Evolutionary conservation across 2,888 invertebrate species (phyloP), one percentile per base, ranked within the genome.

Genomic region (Metacarcinus magister): DNA sequence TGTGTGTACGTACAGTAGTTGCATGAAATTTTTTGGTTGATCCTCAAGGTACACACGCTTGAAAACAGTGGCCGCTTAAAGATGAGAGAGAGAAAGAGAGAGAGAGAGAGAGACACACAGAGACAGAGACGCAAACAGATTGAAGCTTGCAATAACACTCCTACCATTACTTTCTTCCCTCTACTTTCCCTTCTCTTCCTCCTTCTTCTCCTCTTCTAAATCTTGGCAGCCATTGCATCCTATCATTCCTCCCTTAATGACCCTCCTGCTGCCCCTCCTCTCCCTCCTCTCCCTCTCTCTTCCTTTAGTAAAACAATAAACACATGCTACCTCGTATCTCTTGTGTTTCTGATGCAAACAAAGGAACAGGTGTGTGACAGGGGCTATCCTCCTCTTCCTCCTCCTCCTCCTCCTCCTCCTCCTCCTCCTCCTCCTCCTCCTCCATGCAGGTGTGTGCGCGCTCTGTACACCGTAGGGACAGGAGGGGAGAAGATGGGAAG

Each of bases 221-320:
- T 82, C n/a, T 28, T 82, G 82, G 16, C 7, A 32, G 82, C 32
- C n/a, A 28, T 16, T 4, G 19, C 87, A 87, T n/a, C 19, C 28
- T 19, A 87, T 87, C 28, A 10, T 23, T n/a, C 39, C 43, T 43
- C 89, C 13, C 28, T 1, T 87, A 87, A 10, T 32, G 28, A 87
- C 87, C n/a, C 48, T 46, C 92, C 48, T 23, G n/a, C 28, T 44
- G n/a, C 23, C n/a, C 60, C 93, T 93, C 92, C 93, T 48, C 93
- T 54, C 28, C 60, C 93, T 67, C 13, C 92, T 60, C n/a, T 32
- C 54, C 39, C 60, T 48, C n/a, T n/a, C 60, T 54, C 28, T 54
- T 44, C 8, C 48, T 10, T 75, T 10, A 23, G 23, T 5, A n/a
- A 44, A 48, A 19, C 90, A 28, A 54, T 90, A 32, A 75, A 39